Evolutionary conservation across 2,797 vertebrate genomes (phyloP), one percentile per base, ranked within the genome.

Genomic region (Picus viridis): DNA sequence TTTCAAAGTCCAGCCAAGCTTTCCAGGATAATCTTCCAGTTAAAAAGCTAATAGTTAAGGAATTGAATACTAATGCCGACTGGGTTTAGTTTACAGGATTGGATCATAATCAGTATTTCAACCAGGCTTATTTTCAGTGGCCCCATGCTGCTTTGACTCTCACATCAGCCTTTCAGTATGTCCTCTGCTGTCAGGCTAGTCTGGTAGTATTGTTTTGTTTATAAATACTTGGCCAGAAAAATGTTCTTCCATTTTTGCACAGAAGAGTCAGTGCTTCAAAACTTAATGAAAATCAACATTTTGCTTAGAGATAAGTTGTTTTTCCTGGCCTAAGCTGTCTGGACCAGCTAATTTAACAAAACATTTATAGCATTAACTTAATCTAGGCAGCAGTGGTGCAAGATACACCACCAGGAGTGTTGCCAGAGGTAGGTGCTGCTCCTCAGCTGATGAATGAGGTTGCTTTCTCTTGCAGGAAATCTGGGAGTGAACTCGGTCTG

Each of bases 61-160:
- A 80, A 74, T 36, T 83, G 57, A 92, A 83, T 89, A 58, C 30
- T 56, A 56, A 56, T 29, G 0, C 43, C 81, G 91, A 70, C 85
- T 95, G 75, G 75, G 86, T 89, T 92, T 92, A 91, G 77, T 89
- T 92, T 75, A 78, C 53, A 64, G 80, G 74, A 81, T 91, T 89
- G 73, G 57, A 67, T 93, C 67, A 51, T 88, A 92, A 89, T 91
- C 79, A 78, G 76, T 95, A 82, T 57, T 88, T 93, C 62, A 93
- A 49, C 53, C 61, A 80, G 84, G 71, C 45, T 73, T 82, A 34
- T 86, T 94, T 93, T 93, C 58, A 51, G 27, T 67, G 64, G 82
- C 76, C 39, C 41, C 11, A 1, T 68, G 49, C 56, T 82, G 61
- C 83, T 84, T 79, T 74, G 75, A 77, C 45, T 91, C 57, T 78